A percentile compares a stretch with the other conserved stretches of the same genome.
phyloP scores from a whole-genome alignment of 2,888 invertebrate genomes.

The Nomada fabriciana region DNA sequence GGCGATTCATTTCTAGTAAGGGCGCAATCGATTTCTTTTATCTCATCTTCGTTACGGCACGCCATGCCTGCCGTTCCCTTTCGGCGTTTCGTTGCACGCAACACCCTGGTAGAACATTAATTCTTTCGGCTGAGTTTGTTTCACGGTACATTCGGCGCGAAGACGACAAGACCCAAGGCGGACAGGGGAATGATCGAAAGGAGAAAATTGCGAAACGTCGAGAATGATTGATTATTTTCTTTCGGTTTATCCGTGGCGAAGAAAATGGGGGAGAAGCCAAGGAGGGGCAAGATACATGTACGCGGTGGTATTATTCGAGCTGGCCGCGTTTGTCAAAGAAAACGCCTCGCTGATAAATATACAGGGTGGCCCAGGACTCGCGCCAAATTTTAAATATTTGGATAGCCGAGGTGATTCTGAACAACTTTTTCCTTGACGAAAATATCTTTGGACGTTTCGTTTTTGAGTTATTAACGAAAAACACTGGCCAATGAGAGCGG shows the following conservation, averaged over 20 bases:
- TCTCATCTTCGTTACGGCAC: background rate
- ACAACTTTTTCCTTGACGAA: too few species aligned
- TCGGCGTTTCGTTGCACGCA: slow-evolving; percentile 12
- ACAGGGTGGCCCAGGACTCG: too few species aligned
- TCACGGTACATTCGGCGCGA: slow-evolving; percentile 31
- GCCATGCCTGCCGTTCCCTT: slow-evolving; percentile 1
- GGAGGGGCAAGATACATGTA: slow-evolving; percentile 42
- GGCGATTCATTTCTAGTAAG: slow-evolving; percentile 8
- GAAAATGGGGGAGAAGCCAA: background rate
- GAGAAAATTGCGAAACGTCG: slow-evolving; percentile 66
- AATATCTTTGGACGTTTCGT: too few species aligned
- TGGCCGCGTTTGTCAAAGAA: slow-evolving; percentile 39
- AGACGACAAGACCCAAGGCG: slow-evolving; percentile 17
- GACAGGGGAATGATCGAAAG: slow-evolving; percentile 55
- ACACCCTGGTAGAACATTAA: slow-evolving; percentile 38
- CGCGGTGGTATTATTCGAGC: slow-evolving; percentile 42
- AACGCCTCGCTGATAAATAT: slow-evolving; percentile 33
- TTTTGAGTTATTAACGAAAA: too few species aligned
- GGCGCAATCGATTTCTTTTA: slow-evolving; percentile 11
- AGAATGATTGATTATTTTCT: slow-evolving; percentile 70
- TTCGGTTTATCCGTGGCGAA: slow-evolving; percentile 40
- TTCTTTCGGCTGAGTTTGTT: slow-evolving; percentile 49
- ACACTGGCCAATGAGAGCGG: too few species aligned
- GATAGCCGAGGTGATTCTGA: too few species aligned
- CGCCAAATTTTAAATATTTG: too few species aligned